Evolutionary conservation across 2,888 invertebrate genomes (phyloP).

Genomic region (Scrobipalpa costella): DNA sequence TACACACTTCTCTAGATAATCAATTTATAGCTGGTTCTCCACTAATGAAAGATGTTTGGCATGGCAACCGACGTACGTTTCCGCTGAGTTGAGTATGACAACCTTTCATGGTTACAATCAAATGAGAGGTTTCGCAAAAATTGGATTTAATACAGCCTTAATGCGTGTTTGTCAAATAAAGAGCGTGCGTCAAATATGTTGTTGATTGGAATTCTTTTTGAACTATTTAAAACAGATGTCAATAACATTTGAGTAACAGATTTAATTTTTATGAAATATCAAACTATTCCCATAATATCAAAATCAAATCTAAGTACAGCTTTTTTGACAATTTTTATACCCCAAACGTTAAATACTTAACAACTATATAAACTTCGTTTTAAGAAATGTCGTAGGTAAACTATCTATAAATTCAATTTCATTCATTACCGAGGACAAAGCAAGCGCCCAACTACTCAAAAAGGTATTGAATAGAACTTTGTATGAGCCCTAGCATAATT

Average conservation of each 20-base stretch:
- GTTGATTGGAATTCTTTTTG: background rate
- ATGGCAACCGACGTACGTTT: conserved; percentile 63
- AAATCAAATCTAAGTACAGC: no score
- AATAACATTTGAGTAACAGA: no score
- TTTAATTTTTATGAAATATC: no score
- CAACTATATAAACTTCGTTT: background rate
- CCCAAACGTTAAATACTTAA: background rate
- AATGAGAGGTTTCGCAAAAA: conserved; percentile 44
- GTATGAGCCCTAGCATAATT: conserved; percentile 3
- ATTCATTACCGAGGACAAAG: background rate
- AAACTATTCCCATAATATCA: no score
- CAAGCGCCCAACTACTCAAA: conserved; percentile 8
- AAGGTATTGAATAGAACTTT: conserved; percentile 8
- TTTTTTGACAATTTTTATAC: no score
- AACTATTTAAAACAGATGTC: no score
- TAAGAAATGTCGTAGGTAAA: background rate
- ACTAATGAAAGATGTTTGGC: conserved; percentile 75
- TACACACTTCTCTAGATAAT: conserved; percentile 34
- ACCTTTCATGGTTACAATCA: conserved; percentile 61
- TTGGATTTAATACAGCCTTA: conserved; percentile 18
- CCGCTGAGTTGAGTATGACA: conserved; percentile 56
- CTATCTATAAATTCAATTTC: conserved; percentile 2
- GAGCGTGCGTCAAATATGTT: background rate
- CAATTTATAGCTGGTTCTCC: conserved; percentile 72
- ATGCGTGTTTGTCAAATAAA: conserved; percentile 4